Evolutionary conservation across 1,140 invertebrate genomes (phyloP), one percentile per base, ranked within the genome.

Genomic region (Drosophila bipectinata): DNA sequence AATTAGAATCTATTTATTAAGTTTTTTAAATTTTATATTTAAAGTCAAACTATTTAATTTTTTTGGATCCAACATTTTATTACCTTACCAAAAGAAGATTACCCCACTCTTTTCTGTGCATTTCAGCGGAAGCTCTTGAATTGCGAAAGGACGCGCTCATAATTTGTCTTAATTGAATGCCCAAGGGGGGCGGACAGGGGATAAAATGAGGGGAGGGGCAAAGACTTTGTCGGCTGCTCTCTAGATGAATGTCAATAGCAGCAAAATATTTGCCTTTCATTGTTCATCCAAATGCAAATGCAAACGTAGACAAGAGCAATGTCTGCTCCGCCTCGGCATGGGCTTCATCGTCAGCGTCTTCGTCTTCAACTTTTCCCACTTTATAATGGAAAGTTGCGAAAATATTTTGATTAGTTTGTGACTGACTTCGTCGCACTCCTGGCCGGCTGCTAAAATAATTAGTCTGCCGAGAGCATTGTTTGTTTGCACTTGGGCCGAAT

Each of bases 331-430:
- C 6, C 8, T 3, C 26, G 24, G 30, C 6, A 6, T 3, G 14
- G 15, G 14, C 49, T 3, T 37, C 18, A 12, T 21, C 63, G 54
- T 66, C 52, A 57, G 47, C 56, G 53, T 53, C 80, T 56, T 57
- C 51, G 73, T 63, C 82, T 85, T 87, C 82, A 85, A 87, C 82
- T 85, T 85, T 85, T 87, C 87, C 78, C 83, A 87, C 82, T 85
- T 85, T 83, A 85, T 85, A 85, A 85, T 85, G 82, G 83, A 85
- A 85, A 85, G 82, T 85, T 85, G 82, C 82, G 78, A 85, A 85
- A 85, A 85, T 85, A 85, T 85, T 85, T 85, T 85, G 82, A 85
- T 85, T 85, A 85, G 82, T 85, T 85, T 85, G 74, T 76, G 73
- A 64, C 79, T 77, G 69, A 64, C 79, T 77, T 72, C 63, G 55